phyloP scores from a whole-genome alignment of 2,888 invertebrate species.

The Pharmacophagus antenor region DNA sequence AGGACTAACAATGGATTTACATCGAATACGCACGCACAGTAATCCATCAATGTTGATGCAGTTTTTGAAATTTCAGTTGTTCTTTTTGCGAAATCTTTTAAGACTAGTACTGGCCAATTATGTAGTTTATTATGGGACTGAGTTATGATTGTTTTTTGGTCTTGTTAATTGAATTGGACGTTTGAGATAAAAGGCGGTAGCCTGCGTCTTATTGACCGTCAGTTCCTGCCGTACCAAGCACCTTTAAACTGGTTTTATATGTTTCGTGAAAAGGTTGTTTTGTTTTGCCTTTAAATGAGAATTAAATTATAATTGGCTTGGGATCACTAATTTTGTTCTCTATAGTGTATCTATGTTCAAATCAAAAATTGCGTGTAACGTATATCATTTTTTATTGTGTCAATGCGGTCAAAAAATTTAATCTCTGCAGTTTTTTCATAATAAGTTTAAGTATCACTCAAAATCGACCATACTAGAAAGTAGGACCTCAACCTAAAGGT shows the following conservation, averaged over 20 bases:
- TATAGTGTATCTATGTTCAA: too few relatives aligned
- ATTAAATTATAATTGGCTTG: not conserved
- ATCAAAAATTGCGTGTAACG: too few relatives aligned
- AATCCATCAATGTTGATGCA: conserved; percentile 11
- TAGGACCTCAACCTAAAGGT: too few relatives aligned
- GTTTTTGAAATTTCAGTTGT: conserved; percentile 11
- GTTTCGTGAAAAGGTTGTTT: not conserved
- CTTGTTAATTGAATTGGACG: conserved; percentile 4
- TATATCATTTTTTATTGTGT: too few relatives aligned
- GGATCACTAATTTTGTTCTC: not conserved
- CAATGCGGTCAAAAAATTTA: too few relatives aligned
- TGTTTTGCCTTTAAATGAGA: not conserved
- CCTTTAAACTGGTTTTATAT: conserved; percentile 11
- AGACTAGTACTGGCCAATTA: conserved; percentile 1
- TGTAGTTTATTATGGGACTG: conserved; percentile 8
- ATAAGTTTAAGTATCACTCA: too few relatives aligned
- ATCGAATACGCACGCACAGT: conserved; percentile 2
- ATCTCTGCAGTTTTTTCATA: too few relatives aligned
- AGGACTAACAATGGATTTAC: conserved; percentile 12
- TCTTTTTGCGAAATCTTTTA: conserved; percentile 5
- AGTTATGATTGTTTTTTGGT: conserved; percentile 8
- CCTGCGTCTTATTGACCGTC: conserved; percentile 3
- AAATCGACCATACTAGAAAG: too few relatives aligned
- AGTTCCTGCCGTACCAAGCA: not conserved
- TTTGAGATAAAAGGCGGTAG: conserved; percentile 10